Conservation (phyloP, 2,113 vertebrate genomes). For the Bufo bufo region DNA sequence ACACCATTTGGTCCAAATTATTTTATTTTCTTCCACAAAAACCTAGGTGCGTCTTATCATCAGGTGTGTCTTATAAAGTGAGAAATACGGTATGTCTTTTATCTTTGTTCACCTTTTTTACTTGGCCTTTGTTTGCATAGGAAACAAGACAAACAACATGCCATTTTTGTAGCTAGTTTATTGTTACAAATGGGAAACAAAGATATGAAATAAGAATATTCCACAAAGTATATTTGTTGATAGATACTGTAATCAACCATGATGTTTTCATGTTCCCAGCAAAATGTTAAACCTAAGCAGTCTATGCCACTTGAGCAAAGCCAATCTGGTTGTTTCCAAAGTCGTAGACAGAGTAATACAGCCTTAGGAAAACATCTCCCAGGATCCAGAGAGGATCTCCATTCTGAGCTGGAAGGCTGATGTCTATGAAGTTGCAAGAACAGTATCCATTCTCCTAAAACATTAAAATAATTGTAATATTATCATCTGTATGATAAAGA, state of each 20-base stretch:
- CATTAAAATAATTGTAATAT: not conserved
- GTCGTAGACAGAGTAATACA: slow-evolving; percentile 59
- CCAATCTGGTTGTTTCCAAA: slow-evolving; percentile 57
- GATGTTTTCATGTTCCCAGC: not conserved
- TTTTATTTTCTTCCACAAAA: too few species aligned
- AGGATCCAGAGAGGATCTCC: slow-evolving; percentile 59
- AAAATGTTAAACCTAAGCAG: not conserved
- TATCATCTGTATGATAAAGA: not conserved
- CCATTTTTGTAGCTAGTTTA: slow-evolving; percentile 17
- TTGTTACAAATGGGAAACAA: not conserved
- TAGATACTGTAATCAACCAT: not conserved
- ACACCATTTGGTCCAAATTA: too few species aligned
- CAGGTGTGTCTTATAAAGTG: too few species aligned
- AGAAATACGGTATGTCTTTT: too few species aligned
- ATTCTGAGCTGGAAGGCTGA: slow-evolving; percentile 53
- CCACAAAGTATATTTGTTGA: not conserved
- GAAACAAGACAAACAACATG: not conserved
- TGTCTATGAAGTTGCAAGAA: slow-evolving; percentile 39
- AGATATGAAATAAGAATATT: not conserved
- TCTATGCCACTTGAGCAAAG: slow-evolving; percentile 52
- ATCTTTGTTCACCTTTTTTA: too few species aligned
- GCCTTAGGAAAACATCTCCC: slow-evolving; percentile 60
- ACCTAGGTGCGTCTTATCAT: too few species aligned
- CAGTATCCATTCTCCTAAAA: slow-evolving; percentile 56
- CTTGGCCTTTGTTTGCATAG: too few species aligned